Evolutionary conservation across 1,140 invertebrate species (phyloP).

Genomic region (Sycophaga agraensis): DNA sequence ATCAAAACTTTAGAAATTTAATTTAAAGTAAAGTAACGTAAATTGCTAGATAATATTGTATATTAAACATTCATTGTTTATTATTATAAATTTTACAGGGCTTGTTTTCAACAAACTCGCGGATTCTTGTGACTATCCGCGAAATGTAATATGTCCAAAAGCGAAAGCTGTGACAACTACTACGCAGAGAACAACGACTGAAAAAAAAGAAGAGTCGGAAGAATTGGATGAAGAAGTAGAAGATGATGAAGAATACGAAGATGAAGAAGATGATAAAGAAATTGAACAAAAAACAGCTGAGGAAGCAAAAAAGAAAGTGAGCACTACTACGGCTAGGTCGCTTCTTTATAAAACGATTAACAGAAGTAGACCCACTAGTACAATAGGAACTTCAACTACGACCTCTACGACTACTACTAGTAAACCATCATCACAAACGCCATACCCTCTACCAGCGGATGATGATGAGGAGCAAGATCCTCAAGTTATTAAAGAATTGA

Average conservation of each 20-base stretch:
- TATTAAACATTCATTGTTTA: too few species aligned
- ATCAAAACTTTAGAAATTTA: too few species aligned
- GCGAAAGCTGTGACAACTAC: slow-evolving; percentile 54
- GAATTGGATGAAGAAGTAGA: slow-evolving; percentile 51
- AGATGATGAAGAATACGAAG: slow-evolving; percentile 63
- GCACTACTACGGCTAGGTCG: slow-evolving; percentile 43
- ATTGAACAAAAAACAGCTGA: slow-evolving; percentile 42
- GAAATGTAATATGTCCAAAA: slow-evolving; percentile 78
- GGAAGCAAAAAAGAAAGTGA: slow-evolving; percentile 42
- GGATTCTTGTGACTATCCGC: slow-evolving; percentile 88
- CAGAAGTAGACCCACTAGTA: slow-evolving; percentile 43
- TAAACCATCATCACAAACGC: slow-evolving; percentile 20
- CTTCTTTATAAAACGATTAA: slow-evolving; percentile 52
- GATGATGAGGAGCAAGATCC: slow-evolving; percentile 74
- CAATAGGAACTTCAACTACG: slow-evolving; percentile 35
- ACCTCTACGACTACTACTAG: slow-evolving; percentile 10
- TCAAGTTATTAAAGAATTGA: slow-evolving; percentile 79
- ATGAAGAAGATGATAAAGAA: slow-evolving; percentile 48
- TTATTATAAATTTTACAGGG: slow-evolving; percentile 54
- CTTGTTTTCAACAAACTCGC: slow-evolving; percentile 88
- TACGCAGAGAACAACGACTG: slow-evolving; percentile 57
- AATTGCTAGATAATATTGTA: too few species aligned
- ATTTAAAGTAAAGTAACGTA: too few species aligned
- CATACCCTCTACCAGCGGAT: too few species aligned
- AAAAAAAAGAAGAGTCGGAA: slow-evolving; percentile 58